Evolutionary conservation across 2,888 invertebrate genomes (phyloP).

Genomic region (Platycnemis pennipes): DNA sequence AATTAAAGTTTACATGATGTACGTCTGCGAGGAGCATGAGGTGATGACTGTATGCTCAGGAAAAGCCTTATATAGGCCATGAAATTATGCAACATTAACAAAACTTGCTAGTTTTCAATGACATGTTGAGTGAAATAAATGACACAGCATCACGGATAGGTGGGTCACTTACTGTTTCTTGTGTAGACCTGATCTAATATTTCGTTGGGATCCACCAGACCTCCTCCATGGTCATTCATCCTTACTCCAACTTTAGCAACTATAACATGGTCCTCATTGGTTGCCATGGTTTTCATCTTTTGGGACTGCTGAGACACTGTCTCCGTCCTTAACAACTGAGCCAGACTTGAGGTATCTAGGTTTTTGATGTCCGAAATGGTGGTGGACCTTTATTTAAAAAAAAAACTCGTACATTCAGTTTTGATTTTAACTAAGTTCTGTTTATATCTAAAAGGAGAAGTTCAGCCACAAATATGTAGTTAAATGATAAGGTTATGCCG

Average conservation of each 20-base stretch:
- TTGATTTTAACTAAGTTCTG: not conserved
- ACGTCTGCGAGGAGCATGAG: not conserved
- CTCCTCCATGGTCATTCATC: conserved; percentile 65
- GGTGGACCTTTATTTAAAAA: conserved; percentile 46
- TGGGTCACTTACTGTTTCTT: conserved; percentile 63
- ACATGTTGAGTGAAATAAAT: not conserved
- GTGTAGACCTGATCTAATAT: conserved; percentile 71
- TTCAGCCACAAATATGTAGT: not conserved
- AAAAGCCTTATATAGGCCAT: not conserved
- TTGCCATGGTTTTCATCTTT: conserved; percentile 44
- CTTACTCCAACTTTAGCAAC: conserved; percentile 40
- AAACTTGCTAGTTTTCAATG: not conserved
- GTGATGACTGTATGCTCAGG: not conserved
- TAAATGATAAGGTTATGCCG: not conserved
- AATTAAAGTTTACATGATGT: too few relatives aligned
- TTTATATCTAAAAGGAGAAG: not conserved
- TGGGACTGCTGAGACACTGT: not conserved
- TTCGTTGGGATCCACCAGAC: conserved; percentile 73
- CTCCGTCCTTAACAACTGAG: conserved; percentile 54
- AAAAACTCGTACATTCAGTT: conserved; percentile 2
- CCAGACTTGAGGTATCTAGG: conserved; percentile 59
- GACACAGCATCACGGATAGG: not conserved
- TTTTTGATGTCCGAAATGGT: conserved; percentile 40
- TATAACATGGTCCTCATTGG: conserved; percentile 43
- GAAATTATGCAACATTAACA: not conserved